Evolutionary conservation across 2,888 invertebrate genomes (phyloP).

Genomic region (Chymomyza fuscimana): DNA sequence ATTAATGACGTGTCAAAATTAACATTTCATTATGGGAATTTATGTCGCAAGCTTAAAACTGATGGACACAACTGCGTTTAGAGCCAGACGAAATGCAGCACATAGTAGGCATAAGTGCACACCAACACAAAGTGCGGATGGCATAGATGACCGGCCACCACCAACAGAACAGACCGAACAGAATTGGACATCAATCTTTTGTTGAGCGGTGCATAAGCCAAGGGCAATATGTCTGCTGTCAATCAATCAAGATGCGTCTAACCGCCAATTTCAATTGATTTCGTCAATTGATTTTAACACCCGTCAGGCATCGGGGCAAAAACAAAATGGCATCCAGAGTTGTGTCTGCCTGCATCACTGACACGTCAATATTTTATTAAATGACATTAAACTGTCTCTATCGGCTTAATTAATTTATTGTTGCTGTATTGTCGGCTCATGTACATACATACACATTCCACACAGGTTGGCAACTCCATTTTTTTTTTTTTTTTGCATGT

Average conservation of each 20-base stretch:
- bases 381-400: conserved; percentile 80
- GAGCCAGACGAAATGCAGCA: conserved; percentile 30
- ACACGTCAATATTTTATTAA: conserved; percentile 79
- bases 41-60: conserved; percentile 44
- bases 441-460: conserved; percentile 31
- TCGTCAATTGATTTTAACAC: conserved; percentile 71
- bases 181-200: background rate
- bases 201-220: background rate
- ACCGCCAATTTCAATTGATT: conserved; percentile 77
- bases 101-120: conserved; percentile 27
- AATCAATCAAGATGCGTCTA: conserved; percentile 73
- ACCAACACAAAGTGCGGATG: background rate
- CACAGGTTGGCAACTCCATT: conserved; percentile 8
- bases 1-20: conserved; percentile 79
- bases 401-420: conserved; percentile 80
- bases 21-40: conserved; percentile 74
- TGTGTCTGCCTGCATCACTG: conserved; percentile 35
- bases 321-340: conserved; percentile 63
- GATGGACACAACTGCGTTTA: conserved; percentile 9
- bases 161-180: background rate
- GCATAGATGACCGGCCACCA: background rate
- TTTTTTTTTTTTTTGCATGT: conserved; percentile 37
- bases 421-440: conserved; percentile 70
- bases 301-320: conserved; percentile 53
- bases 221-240: conserved; percentile 72